Base-by-base conservation (phyloP, 2,888 invertebrate species). In the Dasysyrphus albostriatus region DNA sequence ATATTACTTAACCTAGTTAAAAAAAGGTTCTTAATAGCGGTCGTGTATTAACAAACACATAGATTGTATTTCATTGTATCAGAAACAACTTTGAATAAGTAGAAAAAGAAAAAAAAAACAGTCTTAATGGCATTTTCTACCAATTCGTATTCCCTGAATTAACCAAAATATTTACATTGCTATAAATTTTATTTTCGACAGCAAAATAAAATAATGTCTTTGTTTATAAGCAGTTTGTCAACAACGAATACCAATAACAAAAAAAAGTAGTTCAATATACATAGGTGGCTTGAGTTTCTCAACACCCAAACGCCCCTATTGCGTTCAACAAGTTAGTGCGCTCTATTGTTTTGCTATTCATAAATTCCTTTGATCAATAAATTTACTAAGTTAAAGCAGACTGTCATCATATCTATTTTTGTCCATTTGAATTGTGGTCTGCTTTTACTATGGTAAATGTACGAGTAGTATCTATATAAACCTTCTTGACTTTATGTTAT, bases 331-430 rank as follows among this genome's bases (percentile, higher is more conserved):
- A 16, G 3, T 47, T 47, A 3, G 8, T 44, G 7, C 16, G 24
- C 24, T 24, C 24, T 24, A 24, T 24, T 47, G 16, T 16, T 16
- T 16, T 47, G 47, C 2, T 2, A 12, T 10, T 2, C 6, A 16
- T n/a, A 56, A n/a, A 56, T 56, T 56, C 56, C 16, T n/a, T 34
- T 32, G 16, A 34, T n/a, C 56, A 56, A 56, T 56, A 56, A 56
- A 56, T 32, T 56, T 2, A 56, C 12, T n/a, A 34, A 56, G n/a
- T 32, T 56, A 56, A n/a, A n/a, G 9, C 32, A 76, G n/a, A 10
- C 39, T 72, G 58, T 72, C 77, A 82, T 51, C 32, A 65, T 56
- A 29, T 12, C 58, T 69, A 42, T 69, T 75, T 75, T 81, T 16
- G 42, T 14, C 51, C 47, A 59, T 51, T 42, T 58, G 70, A 61